Conservation (phyloP, 2,113 vertebrate species). For the Trochalopteron elliotii region DNA sequence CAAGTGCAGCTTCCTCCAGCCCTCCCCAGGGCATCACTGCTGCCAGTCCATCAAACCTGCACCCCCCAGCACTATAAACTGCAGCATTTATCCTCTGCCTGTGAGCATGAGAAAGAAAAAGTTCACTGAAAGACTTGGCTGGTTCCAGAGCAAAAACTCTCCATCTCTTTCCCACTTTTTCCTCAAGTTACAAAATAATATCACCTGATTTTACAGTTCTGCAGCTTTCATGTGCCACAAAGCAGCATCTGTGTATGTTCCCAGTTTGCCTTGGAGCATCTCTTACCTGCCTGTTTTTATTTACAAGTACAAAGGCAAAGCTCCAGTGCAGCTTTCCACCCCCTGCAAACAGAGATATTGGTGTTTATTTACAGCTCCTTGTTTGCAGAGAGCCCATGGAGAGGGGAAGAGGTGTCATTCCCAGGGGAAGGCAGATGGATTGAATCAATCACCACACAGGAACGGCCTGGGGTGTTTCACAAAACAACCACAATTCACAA, state of each 20-base stretch:
- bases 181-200: neutral
- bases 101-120: neutral
- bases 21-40: neutral
- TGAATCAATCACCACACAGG: neutral
- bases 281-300: neutral
- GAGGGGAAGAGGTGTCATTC: neutral
- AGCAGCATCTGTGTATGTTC: neutral
- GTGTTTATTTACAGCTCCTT: constrained; percentile 3
- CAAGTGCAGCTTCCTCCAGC: neutral
- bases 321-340: neutral
- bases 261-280: neutral
- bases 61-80: fast-evolving
- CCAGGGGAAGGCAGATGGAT: neutral
- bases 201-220: neutral
- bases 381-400: neutral
- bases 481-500: neutral
- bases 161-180: neutral
- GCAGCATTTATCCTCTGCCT: neutral
- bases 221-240: neutral
- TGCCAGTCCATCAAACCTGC: neutral
- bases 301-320: neutral
- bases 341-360: neutral
- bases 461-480: neutral
- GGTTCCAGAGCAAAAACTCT: neutral
- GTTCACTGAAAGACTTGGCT: neutral